phyloP scores from a whole-genome alignment of 30 jellyfish, hydroid and myxozoan genomes.

The Aurelia sp. region DNA sequence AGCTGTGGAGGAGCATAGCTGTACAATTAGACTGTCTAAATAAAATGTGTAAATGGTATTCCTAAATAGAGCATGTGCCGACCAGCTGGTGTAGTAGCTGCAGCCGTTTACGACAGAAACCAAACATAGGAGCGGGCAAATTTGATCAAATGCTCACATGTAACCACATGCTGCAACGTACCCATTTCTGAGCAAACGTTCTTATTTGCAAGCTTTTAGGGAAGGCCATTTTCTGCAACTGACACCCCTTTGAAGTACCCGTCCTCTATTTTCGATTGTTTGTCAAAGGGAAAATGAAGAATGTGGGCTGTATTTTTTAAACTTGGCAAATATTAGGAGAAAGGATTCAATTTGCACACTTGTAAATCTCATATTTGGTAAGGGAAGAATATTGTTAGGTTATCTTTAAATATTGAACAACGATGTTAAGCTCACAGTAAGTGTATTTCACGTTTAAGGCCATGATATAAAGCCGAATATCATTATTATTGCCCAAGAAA shows the following conservation, averaged over 20 bases:
- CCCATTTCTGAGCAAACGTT: conserved; percentile 8
- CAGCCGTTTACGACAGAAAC: conserved; percentile 11
- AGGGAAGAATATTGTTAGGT: conserved; percentile 10
- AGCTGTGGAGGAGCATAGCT: too few relatives aligned
- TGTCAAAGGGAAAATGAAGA: conserved; percentile 43
- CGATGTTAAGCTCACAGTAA: conserved; percentile 25
- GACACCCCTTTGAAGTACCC: conserved; percentile 44
- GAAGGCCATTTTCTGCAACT: background rate
- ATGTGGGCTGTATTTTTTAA: conserved; percentile 14
- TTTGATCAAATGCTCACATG: background rate
- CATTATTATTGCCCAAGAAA: background rate
- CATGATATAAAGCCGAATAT: background rate
- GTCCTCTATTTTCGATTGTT: conserved; percentile 29
- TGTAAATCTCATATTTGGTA: conserved; percentile 53
- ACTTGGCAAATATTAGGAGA: conserved; percentile 46
- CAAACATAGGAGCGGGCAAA: background rate
- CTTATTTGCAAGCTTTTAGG: conserved; percentile 36
- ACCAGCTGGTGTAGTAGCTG: background rate
- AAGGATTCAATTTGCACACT: conserved; percentile 69
- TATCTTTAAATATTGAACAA: conserved; percentile 18
- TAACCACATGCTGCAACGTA: background rate
- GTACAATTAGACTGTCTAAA: too few relatives aligned
- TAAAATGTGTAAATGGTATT: too few relatives aligned
- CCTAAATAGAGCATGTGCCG: background rate
- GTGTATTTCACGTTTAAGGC: conserved; percentile 19